phyloP scores from a whole-genome alignment of 2,888 invertebrate genomes.

The Thera britannica region DNA sequence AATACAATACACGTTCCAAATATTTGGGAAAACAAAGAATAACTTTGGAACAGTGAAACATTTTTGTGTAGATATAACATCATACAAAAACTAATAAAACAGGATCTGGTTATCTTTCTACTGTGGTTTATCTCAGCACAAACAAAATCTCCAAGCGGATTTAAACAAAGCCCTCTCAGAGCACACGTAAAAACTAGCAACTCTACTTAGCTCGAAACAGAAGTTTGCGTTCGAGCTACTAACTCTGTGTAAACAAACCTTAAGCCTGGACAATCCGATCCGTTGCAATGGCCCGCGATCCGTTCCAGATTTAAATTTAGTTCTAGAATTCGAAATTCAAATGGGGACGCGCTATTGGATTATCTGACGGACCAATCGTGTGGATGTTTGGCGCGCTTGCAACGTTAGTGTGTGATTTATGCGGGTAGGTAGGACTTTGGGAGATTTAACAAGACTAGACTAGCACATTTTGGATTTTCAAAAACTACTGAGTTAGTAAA shows the following conservation, averaged over 20 bases:
- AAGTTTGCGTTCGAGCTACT: conserved; percentile 28
- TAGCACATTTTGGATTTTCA: neutral
- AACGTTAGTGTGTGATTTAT: conserved; percentile 22
- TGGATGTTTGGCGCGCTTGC: conserved; percentile 19
- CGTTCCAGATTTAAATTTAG: conserved; percentile 48
- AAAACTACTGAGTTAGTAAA: no score
- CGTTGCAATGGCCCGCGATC: conserved; percentile 36
- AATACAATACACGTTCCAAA: no score
- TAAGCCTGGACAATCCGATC: conserved; percentile 39
- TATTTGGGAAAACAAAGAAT: no score
- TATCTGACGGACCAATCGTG: conserved; percentile 40
- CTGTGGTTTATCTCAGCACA: neutral
- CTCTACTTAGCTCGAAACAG: conserved; percentile 27
- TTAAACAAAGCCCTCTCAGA: conserved; percentile 21
- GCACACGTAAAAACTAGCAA: conserved; percentile 25
- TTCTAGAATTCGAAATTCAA: conserved; percentile 48
- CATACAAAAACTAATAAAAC: no score
- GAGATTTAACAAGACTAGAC: neutral
- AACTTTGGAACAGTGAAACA: no score
- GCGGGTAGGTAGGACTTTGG: neutral
- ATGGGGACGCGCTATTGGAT: conserved; percentile 48
- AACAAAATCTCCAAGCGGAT: conserved; percentile 23
- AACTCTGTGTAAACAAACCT: conserved; percentile 38
- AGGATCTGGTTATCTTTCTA: neutral
- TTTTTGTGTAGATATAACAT: no score